phyloP scores from a whole-genome alignment of 2,113 vertebrate species.

The Orientallactaga bullata region DNA sequence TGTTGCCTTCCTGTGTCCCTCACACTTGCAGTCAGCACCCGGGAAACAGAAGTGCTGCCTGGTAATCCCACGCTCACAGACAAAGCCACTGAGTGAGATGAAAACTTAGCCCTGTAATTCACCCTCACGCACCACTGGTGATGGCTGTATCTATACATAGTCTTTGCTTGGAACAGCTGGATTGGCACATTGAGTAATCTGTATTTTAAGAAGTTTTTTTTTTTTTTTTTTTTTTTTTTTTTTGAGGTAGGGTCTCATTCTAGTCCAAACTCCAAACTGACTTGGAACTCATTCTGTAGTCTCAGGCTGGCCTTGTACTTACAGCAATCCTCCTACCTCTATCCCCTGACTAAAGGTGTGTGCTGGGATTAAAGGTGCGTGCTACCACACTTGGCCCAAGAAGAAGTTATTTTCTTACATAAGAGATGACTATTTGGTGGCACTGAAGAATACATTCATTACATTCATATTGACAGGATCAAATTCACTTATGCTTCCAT shows the following conservation, averaged over 20 bases:
- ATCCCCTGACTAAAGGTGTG: too few relatives aligned
- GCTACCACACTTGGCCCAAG: neutral
- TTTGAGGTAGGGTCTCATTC: too few relatives aligned
- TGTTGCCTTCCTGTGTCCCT: neutral
- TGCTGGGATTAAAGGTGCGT: too few relatives aligned
- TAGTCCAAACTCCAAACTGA: too few relatives aligned
- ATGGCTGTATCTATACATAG: neutral
- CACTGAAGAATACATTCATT: constrained; percentile 13
- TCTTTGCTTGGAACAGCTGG: neutral
- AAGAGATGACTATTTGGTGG: constrained; percentile 21
- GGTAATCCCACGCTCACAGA: constrained; percentile 31
- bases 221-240: too few relatives aligned
- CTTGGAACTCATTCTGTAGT: too few relatives aligned
- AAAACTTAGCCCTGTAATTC: constrained; percentile 63
- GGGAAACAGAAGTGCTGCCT: constrained; percentile 49
- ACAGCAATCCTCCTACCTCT: too few relatives aligned
- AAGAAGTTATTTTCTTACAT: constrained; percentile 47
- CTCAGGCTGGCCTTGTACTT: too few relatives aligned
- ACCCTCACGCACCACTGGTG: neutral
- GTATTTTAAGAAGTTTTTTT: constrained; percentile 21
- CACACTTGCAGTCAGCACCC: constrained; percentile 34
- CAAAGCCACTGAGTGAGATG: constrained; percentile 61
- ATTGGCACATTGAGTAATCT: neutral
- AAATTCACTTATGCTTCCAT: constrained; percentile 39
- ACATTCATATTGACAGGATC: neutral